Evolutionary conservation across 2,888 invertebrate species (phyloP).

Genomic region (Mythimna ferrago): DNA sequence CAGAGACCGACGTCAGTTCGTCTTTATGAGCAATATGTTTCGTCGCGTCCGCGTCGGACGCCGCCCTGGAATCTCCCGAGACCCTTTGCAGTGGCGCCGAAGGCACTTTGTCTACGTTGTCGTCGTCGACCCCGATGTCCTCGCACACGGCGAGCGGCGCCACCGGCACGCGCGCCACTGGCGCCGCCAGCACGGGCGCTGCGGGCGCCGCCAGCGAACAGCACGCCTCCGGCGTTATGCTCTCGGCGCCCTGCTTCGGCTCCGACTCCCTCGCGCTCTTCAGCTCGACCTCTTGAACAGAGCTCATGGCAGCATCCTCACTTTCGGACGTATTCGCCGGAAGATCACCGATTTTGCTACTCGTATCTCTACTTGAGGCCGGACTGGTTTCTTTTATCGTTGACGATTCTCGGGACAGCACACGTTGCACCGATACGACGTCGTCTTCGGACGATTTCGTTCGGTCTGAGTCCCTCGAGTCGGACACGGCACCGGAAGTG

Average conservation of each 20-base stretch:
- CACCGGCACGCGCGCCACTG: slow-evolving; percentile 78
- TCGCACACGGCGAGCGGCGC: slow-evolving; percentile 93
- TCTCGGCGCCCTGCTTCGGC: slow-evolving; percentile 55
- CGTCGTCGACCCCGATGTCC: slow-evolving; percentile 93
- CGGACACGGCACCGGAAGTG: slow-evolving; percentile 67
- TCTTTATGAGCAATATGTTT: slow-evolving; percentile 84
- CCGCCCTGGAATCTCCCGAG: slow-evolving; percentile 75
- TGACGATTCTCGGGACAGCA: slow-evolving; percentile 76
- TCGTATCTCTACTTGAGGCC: slow-evolving; percentile 73
- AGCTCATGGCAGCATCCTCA: slow-evolving; percentile 51
- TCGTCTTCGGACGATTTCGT: slow-evolving; percentile 72
- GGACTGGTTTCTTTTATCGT: slow-evolving; percentile 76
- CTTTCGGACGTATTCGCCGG: slow-evolving; percentile 65
- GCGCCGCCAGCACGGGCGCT: slow-evolving; percentile 4
- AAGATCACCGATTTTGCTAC: slow-evolving; percentile 74
- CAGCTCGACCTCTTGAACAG: slow-evolving; percentile 44
- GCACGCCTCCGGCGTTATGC: slow-evolving; percentile 34
- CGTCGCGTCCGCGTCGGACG: slow-evolving; percentile 80
- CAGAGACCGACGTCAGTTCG: slow-evolving; percentile 84
- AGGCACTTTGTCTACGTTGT: slow-evolving; percentile 90
- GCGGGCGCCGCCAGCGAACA: slow-evolving; percentile 35
- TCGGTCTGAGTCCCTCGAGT: slow-evolving; percentile 70
- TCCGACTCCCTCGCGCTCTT: slow-evolving; percentile 33
- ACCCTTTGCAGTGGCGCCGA: slow-evolving; percentile 79
- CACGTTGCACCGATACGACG: slow-evolving; percentile 66